These are phyloP conservation scores for Odiellus spinosus DNA, from an alignment of 2,888 invertebrate species.

Conservation along the genomic window DNA sequence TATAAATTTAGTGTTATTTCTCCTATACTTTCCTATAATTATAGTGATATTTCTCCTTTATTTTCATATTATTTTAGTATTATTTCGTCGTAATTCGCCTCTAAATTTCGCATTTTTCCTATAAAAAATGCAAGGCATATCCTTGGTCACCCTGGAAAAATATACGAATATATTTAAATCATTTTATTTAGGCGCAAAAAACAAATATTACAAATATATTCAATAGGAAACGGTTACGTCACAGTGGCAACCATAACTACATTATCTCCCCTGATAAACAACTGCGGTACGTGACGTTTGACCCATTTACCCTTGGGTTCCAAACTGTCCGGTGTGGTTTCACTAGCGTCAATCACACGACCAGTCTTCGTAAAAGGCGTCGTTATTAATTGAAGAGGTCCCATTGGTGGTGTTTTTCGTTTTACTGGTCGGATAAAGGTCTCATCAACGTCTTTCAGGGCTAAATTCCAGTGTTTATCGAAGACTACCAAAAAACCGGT, in stretches of 20 bases:
- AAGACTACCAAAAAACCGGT: conserved; percentile 66
- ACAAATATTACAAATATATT: no score
- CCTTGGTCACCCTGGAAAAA: no score
- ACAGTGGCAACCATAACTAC: conserved; percentile 25
- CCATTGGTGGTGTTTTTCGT: conserved; percentile 24
- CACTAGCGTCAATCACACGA: background rate
- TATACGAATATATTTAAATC: no score
- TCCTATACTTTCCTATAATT: no score
- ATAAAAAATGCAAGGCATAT: no score
- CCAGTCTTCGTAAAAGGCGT: background rate
- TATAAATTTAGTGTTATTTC: no score
- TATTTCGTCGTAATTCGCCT: no score
- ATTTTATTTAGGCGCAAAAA: no score
- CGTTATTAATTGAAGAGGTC: background rate
- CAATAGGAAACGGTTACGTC: no score
- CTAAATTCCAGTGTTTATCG: conserved; percentile 88
- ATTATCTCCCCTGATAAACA: conserved; percentile 31
- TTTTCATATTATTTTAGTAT: no score
- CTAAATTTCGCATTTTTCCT: no score
- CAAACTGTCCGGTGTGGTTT: background rate
- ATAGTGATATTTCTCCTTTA: no score
- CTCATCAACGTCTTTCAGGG: conserved; percentile 65
- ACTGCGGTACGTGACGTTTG: conserved; percentile 28
- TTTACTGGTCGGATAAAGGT: conserved; percentile 48
- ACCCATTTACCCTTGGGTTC: background rate